phyloP scores from a whole-genome alignment of 1,140 invertebrate genomes.

The Drosophila paulistorum region DNA sequence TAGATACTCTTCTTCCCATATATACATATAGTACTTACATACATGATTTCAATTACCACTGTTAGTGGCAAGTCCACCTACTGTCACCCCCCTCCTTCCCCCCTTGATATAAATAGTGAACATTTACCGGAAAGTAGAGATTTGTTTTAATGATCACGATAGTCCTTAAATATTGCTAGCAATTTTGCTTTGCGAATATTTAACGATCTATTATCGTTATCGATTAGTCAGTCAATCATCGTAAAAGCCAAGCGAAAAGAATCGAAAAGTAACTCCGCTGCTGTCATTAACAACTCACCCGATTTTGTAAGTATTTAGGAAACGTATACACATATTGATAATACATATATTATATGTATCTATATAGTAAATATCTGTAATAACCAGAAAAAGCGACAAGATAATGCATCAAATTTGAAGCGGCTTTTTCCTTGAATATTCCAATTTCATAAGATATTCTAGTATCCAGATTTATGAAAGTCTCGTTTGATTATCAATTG shows the following conservation, averaged over 20 bases:
- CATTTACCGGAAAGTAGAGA: conserved; percentile 81
- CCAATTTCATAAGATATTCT: background rate
- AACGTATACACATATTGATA: background rate
- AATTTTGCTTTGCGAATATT: conserved; percentile 48
- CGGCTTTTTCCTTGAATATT: background rate
- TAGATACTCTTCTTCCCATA: no score
- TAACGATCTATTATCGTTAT: conserved; percentile 69
- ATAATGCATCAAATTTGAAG: background rate
- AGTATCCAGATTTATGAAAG: no score
- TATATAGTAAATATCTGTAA: background rate
- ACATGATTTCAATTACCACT: background rate
- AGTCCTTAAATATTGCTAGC: conserved; percentile 67
- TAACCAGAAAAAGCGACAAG: conserved; percentile 4
- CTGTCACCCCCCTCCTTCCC: background rate
- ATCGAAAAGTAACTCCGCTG: conserved; percentile 18
- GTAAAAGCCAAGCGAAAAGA: conserved; percentile 26
- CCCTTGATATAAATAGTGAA: conserved; percentile 78
- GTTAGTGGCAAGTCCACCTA: background rate
- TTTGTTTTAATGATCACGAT: conserved; percentile 53
- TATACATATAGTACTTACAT: background rate
- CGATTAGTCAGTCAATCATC: conserved; percentile 50
- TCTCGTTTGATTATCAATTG: no score
- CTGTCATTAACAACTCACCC: conserved; percentile 18
- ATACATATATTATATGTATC: no score
- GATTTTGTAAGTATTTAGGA: conserved; percentile 41